Percentiles rank a stretch among this genome's conserved stretches.
These are phyloP conservation scores for Sitta carolinensis DNA, from an alignment of 2,797 vertebrate species.

Conservation along the genomic window DNA sequence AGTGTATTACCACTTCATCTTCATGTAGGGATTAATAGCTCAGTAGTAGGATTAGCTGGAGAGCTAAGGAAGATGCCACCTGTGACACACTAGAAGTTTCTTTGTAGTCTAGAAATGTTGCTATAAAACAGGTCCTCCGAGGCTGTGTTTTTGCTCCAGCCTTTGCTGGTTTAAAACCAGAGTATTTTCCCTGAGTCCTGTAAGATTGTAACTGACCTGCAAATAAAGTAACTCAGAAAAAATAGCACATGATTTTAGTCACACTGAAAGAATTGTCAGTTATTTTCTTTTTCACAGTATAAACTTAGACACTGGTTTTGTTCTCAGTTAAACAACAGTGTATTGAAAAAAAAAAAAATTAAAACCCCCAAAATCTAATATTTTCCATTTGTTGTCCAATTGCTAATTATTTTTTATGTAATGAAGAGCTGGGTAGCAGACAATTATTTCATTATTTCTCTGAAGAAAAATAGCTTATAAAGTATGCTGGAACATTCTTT, in stretches of 20 bases:
- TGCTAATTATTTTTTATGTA: neutral
- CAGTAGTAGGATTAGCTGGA: neutral
- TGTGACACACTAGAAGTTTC: neutral
- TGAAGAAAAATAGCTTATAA: neutral
- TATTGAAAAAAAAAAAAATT: neutral
- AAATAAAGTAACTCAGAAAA: neutral
- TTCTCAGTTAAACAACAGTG: neutral
- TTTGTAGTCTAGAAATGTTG: neutral
- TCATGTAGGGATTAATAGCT: neutral
- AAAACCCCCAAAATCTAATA: neutral
- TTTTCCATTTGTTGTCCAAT: neutral
- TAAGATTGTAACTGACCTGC: neutral
- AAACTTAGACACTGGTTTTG: neutral
- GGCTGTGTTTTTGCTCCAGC: neutral
- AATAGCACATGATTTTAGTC: neutral
- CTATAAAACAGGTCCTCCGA: neutral
- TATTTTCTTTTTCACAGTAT: neutral
- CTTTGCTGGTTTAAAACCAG: neutral
- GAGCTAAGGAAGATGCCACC: neutral
- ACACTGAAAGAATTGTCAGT: neutral
- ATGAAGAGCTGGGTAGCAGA: neutral
- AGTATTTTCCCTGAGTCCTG: neutral
- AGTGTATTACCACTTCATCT: neutral
- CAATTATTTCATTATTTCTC: neutral
- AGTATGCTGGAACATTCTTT: neutral